Evolutionary conservation across 1,140 invertebrate species (phyloP), one percentile per base, ranked within the genome.

Genomic region (Anastatus disparis): DNA sequence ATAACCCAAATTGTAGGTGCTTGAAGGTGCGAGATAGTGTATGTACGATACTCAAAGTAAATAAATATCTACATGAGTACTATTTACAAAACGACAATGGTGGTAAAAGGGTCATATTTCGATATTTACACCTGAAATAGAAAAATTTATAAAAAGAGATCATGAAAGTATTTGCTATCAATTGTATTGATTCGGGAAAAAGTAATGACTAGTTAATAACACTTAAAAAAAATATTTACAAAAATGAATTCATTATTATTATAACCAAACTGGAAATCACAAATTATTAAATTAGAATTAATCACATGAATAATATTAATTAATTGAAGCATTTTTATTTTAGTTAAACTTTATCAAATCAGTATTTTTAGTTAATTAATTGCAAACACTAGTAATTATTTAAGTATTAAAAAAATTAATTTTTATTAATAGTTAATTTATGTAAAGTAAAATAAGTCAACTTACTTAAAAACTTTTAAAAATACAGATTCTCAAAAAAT

Each of bases 71-170:
- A 40, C n/a, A 8, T 9, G 7, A 13, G n/a, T 44, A 15, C 17
- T 50, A 77, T 76, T 50, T 75, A 75, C 71, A 73, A 61, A 15
- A 38, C 56, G 48, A 58, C 71, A 61, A 68, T 61, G n/a, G n/a
- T n/a, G n/a, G n/a, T n/a, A n/a, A n/a, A n/a, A n/a, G n/a, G n/a
- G 70, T 77, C 71, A 78, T 71, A 68, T 77, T 81, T 79, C 76
- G 72, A 79, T 80, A 78, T 74, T 75, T 75, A 15, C 31, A 72
- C 50, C 69, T 75, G 70, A 31, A 75, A 73, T 69, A 62, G 64
- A 48, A 74, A 3, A 31, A 20, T 42, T 31, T 53, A 3, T 29
- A 35, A 24, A 27, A 61, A 53, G 17, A 53, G 29, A 53, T 40
- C 15, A 65, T 29, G 7, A 12, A 35, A 35, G 31, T 35, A 35